These are phyloP conservation scores for Phytoseiulus persimilis DNA, from an alignment of 2,888 invertebrate genomes.

Conservation along the genomic window DNA sequence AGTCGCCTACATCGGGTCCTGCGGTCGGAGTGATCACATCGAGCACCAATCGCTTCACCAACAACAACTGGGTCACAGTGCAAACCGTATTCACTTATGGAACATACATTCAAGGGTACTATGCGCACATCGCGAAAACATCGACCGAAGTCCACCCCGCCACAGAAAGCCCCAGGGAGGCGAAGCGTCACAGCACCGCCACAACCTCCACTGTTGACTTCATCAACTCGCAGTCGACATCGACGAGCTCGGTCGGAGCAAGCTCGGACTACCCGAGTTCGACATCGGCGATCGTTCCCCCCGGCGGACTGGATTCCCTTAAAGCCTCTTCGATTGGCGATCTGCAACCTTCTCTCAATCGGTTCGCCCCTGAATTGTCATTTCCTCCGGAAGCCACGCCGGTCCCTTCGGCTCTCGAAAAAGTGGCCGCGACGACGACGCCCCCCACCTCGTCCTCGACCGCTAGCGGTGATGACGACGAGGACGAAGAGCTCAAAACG, in stretches of 20 bases:
- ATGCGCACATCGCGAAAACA: slow-evolving; percentile 44
- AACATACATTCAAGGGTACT: slow-evolving; percentile 44
- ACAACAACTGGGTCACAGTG: slow-evolving; percentile 27
- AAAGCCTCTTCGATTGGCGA: background rate
- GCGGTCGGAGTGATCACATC: slow-evolving; percentile 29
- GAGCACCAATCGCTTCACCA: slow-evolving; percentile 22
- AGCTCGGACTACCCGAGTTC: background rate
- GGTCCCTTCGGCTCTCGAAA: background rate
- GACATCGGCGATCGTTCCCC: background rate
- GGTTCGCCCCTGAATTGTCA: background rate
- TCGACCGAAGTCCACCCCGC: slow-evolving; percentile 41
- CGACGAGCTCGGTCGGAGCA: background rate
- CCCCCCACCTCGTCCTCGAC: background rate
- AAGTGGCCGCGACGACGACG: background rate
- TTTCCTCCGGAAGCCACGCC: background rate
- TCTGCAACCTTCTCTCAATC: background rate
- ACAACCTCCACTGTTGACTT: background rate
- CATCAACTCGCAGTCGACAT: background rate
- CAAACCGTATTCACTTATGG: slow-evolving; percentile 39
- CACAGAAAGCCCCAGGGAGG: background rate
- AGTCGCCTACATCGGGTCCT: background rate
- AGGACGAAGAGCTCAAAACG: slow-evolving; percentile 28
- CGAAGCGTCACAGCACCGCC: background rate
- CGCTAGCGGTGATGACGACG: slow-evolving; percentile 6
- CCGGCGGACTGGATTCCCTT: background rate